phyloP scores from a whole-genome alignment of 2,797 vertebrate species.

The Tarsius wallacei region DNA sequence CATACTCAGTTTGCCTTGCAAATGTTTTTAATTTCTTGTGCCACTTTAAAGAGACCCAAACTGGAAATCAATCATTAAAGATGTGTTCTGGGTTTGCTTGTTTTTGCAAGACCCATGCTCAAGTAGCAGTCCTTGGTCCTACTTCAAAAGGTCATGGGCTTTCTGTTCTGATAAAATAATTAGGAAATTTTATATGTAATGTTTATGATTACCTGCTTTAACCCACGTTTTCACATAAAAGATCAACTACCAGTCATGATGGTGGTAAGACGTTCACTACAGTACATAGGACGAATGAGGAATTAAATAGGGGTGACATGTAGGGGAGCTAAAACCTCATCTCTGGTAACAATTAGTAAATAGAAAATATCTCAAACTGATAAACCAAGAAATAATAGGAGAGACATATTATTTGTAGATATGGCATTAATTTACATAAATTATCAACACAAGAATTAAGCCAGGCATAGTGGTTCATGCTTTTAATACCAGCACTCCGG shows the following conservation, averaged over 20 bases:
- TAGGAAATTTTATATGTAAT: constrained; percentile 17
- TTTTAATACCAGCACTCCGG: too few relatives aligned
- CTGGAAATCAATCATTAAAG: constrained; percentile 34
- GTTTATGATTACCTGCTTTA: constrained; percentile 59
- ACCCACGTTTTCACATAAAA: not conserved
- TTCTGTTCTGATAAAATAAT: constrained; percentile 53
- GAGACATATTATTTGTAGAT: not conserved
- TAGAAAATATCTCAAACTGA: not conserved
- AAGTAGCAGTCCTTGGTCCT: constrained; percentile 14
- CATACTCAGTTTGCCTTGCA: constrained; percentile 35
- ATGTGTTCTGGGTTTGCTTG: not conserved
- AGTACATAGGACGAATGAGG: not conserved
- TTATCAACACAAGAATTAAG: not conserved
- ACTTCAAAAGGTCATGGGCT: constrained; percentile 60
- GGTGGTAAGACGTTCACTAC: not conserved
- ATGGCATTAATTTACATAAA: not conserved
- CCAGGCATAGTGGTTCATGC: too few relatives aligned
- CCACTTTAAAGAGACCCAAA: constrained; percentile 68
- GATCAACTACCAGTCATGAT: not conserved
- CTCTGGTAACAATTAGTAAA: not conserved
- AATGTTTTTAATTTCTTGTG: constrained; percentile 65
- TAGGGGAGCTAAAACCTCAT: not conserved
- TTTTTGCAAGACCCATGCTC: constrained; percentile 18
- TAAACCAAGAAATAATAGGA: constrained; percentile 14
- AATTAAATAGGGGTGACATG: not conserved